A percentile compares a stretch with the other conserved stretches of the same genome.
These are phyloP conservation scores for Aphelocoma coerulescens DNA, from an alignment of 2,113 vertebrate genomes.

Conservation along the genomic window DNA sequence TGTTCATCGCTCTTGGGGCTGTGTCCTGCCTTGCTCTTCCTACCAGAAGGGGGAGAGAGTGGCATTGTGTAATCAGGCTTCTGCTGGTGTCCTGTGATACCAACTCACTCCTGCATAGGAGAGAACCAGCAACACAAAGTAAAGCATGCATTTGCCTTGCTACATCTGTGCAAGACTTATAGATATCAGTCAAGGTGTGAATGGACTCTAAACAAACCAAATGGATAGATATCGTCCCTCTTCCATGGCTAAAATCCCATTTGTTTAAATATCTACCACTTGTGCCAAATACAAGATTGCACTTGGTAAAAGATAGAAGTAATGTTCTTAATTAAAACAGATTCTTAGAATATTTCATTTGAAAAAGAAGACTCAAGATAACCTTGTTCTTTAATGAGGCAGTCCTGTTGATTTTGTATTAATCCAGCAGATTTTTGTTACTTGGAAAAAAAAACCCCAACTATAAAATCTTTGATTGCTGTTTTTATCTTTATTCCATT, in stretches of 20 bases:
- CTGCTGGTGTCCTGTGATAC: neutral
- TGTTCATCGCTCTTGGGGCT: neutral
- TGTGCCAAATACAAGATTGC: constrained; percentile 15
- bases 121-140: neutral
- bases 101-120: neutral
- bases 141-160: neutral
- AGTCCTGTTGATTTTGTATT: constrained; percentile 12
- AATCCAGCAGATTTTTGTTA: constrained; percentile 59
- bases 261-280: constrained; percentile 40
- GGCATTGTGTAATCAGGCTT: neutral
- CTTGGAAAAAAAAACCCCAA: neutral
- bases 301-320: neutral
- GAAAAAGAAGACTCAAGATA: constrained; percentile 64
- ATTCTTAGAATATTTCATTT: constrained; percentile 43
- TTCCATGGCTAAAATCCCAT: constrained; percentile 7
- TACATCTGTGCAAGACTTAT: neutral
- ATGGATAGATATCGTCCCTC: neutral
- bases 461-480: constrained; percentile 51
- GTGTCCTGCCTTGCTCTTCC: neutral
- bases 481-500: constrained; percentile 67
- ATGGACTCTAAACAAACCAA: constrained; percentile 26
- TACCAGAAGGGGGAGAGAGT: constrained; percentile 21
- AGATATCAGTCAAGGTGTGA: constrained; percentile 1
- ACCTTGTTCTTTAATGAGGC: constrained; percentile 44
- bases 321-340: constrained; percentile 35